phyloP scores from a whole-genome alignment of 2,113 vertebrate genomes.

The Sapayoa aenigma region DNA sequence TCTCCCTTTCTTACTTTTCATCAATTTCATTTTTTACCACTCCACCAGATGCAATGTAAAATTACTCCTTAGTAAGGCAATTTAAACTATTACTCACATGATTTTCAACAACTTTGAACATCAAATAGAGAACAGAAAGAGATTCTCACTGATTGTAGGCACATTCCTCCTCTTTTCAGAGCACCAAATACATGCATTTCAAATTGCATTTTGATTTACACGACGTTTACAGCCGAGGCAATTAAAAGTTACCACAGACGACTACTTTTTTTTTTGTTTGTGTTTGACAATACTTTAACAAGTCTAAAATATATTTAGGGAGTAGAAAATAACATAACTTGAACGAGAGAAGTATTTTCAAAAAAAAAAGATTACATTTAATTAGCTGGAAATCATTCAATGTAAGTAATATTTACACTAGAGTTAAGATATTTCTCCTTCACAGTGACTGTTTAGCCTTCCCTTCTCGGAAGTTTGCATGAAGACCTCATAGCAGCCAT shows the following conservation, averaged over 20 bases:
- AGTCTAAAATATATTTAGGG: not conserved
- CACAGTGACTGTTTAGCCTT: not conserved
- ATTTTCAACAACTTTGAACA: not conserved
- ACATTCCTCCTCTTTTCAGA: not conserved
- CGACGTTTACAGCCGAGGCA: not conserved
- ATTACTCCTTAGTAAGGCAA: not conserved
- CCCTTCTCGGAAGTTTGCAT: not conserved
- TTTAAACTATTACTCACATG: not conserved
- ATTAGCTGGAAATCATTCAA: not conserved
- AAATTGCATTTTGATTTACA: not conserved
- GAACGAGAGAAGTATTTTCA: not conserved
- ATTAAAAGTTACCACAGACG: not conserved
- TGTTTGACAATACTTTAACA: not conserved
- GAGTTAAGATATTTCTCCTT: not conserved
- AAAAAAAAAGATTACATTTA: not conserved
- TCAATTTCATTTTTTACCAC: not conserved
- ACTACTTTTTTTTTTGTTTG: not conserved
- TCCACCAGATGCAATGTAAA: not conserved
- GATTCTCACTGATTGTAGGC: not conserved
- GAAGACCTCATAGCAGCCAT: not conserved
- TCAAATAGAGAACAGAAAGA: not conserved
- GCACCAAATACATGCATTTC: not conserved
- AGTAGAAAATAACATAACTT: not conserved
- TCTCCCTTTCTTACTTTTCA: not conserved
- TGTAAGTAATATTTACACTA: not conserved